phyloP scores from a whole-genome alignment of 2,888 invertebrate species.

The Glyphotaelius pellucidus region DNA sequence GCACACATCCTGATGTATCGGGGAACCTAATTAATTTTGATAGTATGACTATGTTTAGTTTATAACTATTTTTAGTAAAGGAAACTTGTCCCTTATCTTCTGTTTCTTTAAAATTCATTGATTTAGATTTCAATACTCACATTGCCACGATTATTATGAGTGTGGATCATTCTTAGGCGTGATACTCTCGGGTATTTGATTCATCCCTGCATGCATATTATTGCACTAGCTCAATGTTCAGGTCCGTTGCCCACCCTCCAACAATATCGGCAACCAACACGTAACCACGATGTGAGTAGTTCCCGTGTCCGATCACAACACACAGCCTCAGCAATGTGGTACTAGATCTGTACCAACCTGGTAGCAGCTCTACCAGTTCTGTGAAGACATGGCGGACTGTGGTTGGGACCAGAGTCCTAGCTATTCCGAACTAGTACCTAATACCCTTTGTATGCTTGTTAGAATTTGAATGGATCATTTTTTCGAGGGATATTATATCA shows the following conservation, averaged over 20 bases:
- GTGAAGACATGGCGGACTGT: not conserved
- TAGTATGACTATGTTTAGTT: not conserved
- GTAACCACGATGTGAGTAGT: not conserved
- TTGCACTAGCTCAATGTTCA: not conserved
- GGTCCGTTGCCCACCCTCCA: slow-evolving; percentile 3
- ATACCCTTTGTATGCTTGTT: not conserved
- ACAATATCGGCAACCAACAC: not conserved
- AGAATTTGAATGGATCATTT: not conserved
- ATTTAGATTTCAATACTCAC: not conserved
- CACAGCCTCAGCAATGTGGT: not conserved
- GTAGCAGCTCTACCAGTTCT: not conserved
- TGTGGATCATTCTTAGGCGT: not conserved
- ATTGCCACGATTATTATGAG: not conserved
- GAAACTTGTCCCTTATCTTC: not conserved
- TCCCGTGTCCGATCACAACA: slow-evolving; percentile 13
- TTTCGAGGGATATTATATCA: not conserved
- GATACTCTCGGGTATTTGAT: not conserved
- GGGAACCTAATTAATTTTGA: not conserved
- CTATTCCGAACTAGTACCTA: not conserved
- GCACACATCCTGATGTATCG: too few species aligned
- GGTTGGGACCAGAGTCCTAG: not conserved
- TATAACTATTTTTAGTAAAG: not conserved
- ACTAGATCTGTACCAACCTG: not conserved
- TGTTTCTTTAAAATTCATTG: not conserved
- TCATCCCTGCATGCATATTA: not conserved